These are phyloP conservation scores for Drosophila watanabei DNA, from an alignment of 1,140 invertebrate species.

Conservation along the genomic window DNA sequence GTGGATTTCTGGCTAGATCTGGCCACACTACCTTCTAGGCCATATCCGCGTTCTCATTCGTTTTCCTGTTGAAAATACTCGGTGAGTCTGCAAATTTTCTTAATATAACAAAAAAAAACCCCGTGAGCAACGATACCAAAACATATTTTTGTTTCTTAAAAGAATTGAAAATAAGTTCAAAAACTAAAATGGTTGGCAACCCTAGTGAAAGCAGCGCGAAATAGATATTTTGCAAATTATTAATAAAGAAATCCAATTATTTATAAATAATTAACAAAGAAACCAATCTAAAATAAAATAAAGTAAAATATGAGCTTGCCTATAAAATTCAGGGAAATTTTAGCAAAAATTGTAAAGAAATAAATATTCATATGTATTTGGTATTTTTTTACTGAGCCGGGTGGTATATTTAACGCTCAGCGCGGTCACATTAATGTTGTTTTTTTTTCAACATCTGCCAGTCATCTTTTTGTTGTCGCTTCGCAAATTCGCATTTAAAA, in stretches of 20 bases:
- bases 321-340: background rate
- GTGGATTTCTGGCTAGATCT: background rate
- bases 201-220: background rate
- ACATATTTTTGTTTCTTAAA: background rate
- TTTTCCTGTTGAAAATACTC: background rate
- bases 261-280: too few relatives aligned
- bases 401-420: background rate
- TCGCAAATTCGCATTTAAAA: conserved; percentile 27
- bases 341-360: background rate
- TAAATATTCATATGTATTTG: background rate
- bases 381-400: background rate
- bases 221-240: background rate
- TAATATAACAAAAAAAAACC: too few relatives aligned
- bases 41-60: background rate
- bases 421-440: conserved; percentile 9
- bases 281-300: background rate
- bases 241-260: too few relatives aligned
- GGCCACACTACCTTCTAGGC: background rate
- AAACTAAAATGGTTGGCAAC: background rate
- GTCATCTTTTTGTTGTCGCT: conserved; percentile 53
- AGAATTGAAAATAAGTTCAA: background rate
- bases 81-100: too few relatives aligned
- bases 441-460: conserved; percentile 28
- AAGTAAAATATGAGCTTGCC: too few relatives aligned
- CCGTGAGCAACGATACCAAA: too few relatives aligned